phyloP scores from a whole-genome alignment of 1,140 invertebrate genomes.

The Mizuhopecten yessoensis region DNA sequence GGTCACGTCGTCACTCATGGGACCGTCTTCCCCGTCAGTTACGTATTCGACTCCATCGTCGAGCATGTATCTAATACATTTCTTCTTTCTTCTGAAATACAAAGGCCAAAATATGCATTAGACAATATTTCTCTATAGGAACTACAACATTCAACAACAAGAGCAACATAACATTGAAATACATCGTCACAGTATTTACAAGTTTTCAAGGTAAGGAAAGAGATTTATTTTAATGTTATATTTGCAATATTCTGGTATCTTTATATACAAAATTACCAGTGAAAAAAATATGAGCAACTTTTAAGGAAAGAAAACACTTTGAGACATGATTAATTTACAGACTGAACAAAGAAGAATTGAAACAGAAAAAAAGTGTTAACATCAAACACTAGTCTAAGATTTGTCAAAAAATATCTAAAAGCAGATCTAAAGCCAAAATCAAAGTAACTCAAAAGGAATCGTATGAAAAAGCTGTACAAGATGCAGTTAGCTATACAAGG shows the following conservation, averaged over 20 bases:
- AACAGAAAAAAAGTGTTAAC: not conserved
- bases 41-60: constrained; percentile 87
- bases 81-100: constrained; percentile 96
- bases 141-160: not conserved
- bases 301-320: not conserved
- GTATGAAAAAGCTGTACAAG: not conserved
- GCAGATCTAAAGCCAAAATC: not conserved
- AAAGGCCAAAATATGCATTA: not conserved
- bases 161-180: not conserved
- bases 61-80: constrained; percentile 97
- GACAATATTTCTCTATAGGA: not conserved
- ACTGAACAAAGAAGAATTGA: not conserved
- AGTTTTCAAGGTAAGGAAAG: not conserved
- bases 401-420: constrained; percentile 32
- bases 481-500: constrained; percentile 33
- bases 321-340: not conserved
- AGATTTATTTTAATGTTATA: not conserved
- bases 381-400: not conserved
- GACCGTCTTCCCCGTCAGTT: constrained; percentile 89
- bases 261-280: not conserved
- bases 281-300: not conserved
- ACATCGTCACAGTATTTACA: not conserved
- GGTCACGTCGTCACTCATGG: constrained; percentile 76
- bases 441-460: not conserved
- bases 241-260: not conserved